These are phyloP conservation scores for Phalanger gymnotis DNA, from an alignment of 2,797 vertebrate species.

Conservation along the genomic window DNA sequence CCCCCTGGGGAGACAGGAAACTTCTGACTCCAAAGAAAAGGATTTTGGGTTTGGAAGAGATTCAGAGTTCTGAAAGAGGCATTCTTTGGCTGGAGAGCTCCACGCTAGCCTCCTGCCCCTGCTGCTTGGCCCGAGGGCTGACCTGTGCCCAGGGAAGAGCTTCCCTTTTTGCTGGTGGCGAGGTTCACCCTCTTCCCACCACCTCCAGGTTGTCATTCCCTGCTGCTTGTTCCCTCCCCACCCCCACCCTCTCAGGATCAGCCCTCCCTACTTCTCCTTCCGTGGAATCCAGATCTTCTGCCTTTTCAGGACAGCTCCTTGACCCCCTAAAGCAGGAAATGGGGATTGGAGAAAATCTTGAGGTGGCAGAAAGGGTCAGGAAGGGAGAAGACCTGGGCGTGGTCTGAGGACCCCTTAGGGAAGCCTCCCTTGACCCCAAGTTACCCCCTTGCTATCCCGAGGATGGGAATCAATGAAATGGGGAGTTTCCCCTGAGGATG, in stretches of 20 bases:
- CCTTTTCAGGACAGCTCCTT: background rate
- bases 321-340: background rate
- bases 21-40: constrained; percentile 48
- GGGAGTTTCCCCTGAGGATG: constrained; percentile 66
- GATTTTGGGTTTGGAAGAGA: constrained; percentile 56
- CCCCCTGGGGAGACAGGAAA: constrained; percentile 40
- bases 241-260: background rate
- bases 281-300: background rate
- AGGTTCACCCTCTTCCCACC: background rate
- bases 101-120: constrained; percentile 43
- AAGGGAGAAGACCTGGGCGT: background rate
- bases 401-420: background rate
- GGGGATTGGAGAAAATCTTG: background rate
- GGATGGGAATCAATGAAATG: constrained; percentile 42
- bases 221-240: too few species aligned
- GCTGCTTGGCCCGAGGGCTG: background rate
- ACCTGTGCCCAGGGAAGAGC: background rate
- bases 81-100: constrained; percentile 46
- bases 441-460: constrained; percentile 26
- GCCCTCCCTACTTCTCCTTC: background rate
- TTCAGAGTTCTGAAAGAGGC: constrained; percentile 38
- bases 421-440: background rate
- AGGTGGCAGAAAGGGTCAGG: background rate
- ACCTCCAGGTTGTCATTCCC: background rate
- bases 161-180: background rate